Evolutionary conservation across 2,888 invertebrate species (phyloP), one percentile per base, ranked within the genome.

Genomic region (Lithophane leautieri): DNA sequence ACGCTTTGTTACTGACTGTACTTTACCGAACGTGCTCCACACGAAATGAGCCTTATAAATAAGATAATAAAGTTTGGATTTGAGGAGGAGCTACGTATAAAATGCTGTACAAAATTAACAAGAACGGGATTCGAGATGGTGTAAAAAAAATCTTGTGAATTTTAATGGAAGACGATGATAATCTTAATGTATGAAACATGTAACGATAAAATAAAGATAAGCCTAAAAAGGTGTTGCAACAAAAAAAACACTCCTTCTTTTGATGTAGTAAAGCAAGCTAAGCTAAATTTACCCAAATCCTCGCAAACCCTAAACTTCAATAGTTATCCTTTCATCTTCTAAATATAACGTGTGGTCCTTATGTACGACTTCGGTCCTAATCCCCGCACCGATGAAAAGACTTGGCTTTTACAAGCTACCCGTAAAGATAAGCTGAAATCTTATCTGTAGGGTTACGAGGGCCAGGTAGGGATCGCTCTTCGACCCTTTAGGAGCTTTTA

Each of bases 1-100:
- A 88, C 89, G 85, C 86, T 83, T 84, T 86, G 88, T 81, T 82
- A 83, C 86, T 74, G 79, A 87, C 83, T 87, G 78, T 87, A 81
- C 87, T 66, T 68, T 63, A n/a, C 19, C 19, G 70, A 76, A 82
- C 84, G 86, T 82, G 87, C 77, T 69, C 44, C 42, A 25, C 12
- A 42, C 61, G 60, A 82, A 84, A 86, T 82, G 68, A 85, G 76
- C 72, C 83, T 85, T 86, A 86, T 86, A 67, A 83, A 66, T 22
- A 56, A 62, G 60, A 22, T 0, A 4, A 22, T 79, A 83, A 71
- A 62, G 81, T 74, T 63, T 2, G n/a, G 56, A 69, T 81, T 78
- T 12, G 34, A 42, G 11, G 22, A 63, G 9, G 9, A 16, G 7
- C 22, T 44, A 34, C n/a, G 56, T 40, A 71, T 56, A 66, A 82